Evolutionary conservation across 2,797 vertebrate species (phyloP).

Genomic region (Alcedo quadribrachys): DNA sequence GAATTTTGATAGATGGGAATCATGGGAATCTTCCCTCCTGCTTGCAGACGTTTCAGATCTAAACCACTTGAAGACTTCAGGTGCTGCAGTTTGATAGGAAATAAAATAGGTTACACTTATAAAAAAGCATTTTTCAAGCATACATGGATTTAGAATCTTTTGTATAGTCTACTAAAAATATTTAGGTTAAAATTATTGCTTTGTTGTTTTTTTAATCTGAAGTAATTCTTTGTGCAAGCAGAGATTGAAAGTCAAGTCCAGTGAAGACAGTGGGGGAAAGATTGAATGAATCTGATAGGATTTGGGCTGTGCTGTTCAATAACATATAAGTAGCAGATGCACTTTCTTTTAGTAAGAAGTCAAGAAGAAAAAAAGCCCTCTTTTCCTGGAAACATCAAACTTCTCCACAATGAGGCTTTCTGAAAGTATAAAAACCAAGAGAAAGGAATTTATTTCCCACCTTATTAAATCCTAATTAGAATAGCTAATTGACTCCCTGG

Average conservation of each 20-base stretch:
- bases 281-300: neutral
- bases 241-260: neutral
- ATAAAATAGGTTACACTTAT: neutral
- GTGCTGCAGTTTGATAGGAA: neutral
- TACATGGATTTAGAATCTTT: neutral
- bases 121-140: neutral
- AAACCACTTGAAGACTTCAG: neutral
- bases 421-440: neutral
- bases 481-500: neutral
- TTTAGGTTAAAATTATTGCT: neutral
- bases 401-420: neutral
- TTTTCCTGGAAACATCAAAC: neutral
- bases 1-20: neutral
- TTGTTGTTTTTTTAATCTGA: neutral
- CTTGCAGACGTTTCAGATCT: conserved; percentile 1
- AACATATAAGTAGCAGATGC: too few species aligned
- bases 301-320: too few species aligned
- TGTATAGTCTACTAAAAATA: neutral
- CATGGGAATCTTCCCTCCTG: neutral
- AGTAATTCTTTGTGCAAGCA: neutral
- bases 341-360: neutral
- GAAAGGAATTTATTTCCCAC: neutral
- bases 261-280: neutral
- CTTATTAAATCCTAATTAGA: neutral
- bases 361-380: neutral